Base-by-base conservation (phyloP, 1,140 invertebrate genomes). In the Anastatus disparis region DNA sequence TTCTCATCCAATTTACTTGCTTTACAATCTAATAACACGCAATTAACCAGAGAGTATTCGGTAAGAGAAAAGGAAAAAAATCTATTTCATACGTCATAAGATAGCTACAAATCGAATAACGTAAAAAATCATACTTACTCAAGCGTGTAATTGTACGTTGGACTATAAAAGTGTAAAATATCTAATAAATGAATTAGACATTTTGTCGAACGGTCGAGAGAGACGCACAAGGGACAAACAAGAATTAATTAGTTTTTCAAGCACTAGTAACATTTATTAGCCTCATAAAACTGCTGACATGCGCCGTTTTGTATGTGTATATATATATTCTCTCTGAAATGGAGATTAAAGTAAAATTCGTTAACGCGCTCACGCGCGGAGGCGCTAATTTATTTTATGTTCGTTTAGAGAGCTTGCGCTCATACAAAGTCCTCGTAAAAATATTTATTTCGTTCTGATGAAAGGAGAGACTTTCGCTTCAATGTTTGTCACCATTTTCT, bases 301-400 rank as follows among this genome's bases (percentile, higher is more conserved):
- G 31, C 4, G 31, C 31, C 4, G 31, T 35, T 35, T 35, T 6
- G 10, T 6, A 4, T 4, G 31, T 10, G 31, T 10, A 35, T 10
- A n/a, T n/a, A n/a, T n/a, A 20, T 61, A 38, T 61, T 61, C 31
- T 10, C 31, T 35, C 31, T 35, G 10, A 35, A 35, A 6, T 10
- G 31, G 17, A 50, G 61, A 63, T 63, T 50, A 24, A 38, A 50
- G 46, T 26, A 12, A 67, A 58, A 67, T 67, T 67, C 53, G 64
- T 67, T 58, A 58, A 17, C 44, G 59, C 44, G 29, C 6, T 15
- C 10, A 17, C 27, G 48, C 59, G 52, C 64, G 27, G 53, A 67
- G 64, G 52, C 64, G 64, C 64, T 67, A 67, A 67, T 67, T 67
- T 67, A 67, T 67, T 67, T 58, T 56, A 67, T 48, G 15, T 46